A percentile compares a stretch with the other conserved stretches of the same genome.
These are phyloP conservation scores for Rhimphoctona megacephalus DNA, from an alignment of 2,888 invertebrate genomes.

Conservation along the genomic window DNA sequence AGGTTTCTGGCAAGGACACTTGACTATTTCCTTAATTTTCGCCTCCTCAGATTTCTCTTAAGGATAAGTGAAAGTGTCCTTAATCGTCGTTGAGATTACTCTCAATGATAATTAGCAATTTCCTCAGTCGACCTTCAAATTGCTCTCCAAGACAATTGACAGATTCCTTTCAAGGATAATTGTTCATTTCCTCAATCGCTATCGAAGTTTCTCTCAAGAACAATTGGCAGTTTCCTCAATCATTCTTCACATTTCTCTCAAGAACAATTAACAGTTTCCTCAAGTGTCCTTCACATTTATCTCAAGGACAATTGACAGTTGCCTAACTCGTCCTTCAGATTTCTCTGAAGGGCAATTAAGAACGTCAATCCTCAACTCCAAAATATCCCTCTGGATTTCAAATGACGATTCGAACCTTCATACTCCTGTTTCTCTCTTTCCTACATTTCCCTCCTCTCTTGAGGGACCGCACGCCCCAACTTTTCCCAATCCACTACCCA, in stretches of 20 bases:
- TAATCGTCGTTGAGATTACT: neutral
- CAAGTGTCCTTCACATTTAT: neutral
- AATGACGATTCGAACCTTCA: neutral
- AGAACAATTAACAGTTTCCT: neutral
- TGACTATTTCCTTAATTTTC: neutral
- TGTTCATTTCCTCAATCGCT: neutral
- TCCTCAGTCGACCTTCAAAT: neutral
- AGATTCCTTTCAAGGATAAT: neutral
- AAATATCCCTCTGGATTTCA: neutral
- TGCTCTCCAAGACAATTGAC: neutral
- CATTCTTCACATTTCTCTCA: neutral
- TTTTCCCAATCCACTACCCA: conserved; percentile 12
- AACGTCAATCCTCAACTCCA: neutral
- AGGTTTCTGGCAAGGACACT: neutral
- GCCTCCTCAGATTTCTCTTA: neutral
- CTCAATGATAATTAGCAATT: neutral
- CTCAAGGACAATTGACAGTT: neutral
- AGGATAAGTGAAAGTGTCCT: neutral
- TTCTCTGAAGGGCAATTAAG: neutral
- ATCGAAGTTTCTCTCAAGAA: neutral
- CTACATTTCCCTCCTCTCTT: neutral
- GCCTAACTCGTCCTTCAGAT: neutral
- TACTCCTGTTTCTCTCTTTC: neutral
- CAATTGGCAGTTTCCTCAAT: neutral
- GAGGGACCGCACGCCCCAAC: neutral